Evolutionary conservation across 2,888 invertebrate genomes (phyloP).

Genomic region (Seladonia tumulorum): DNA sequence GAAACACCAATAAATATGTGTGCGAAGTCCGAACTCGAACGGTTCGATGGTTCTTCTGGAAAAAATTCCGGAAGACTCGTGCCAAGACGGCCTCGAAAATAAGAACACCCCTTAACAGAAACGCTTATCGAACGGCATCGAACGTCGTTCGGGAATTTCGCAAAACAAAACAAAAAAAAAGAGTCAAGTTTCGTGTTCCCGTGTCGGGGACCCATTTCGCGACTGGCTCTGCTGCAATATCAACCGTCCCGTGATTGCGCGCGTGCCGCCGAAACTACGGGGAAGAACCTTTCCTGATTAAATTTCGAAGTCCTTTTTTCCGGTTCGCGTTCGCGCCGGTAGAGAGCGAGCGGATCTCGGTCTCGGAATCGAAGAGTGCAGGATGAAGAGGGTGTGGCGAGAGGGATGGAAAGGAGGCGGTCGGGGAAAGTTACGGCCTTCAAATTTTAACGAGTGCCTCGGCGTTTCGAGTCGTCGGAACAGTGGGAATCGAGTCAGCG

Average conservation of each 20-base stretch:
- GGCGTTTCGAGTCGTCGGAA: constrained; percentile 20
- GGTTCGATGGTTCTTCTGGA: not conserved
- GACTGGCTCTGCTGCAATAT: not conserved
- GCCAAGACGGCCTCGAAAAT: not conserved
- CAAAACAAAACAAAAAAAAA: not conserved
- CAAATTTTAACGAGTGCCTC: constrained; percentile 54
- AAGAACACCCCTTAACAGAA: not conserved
- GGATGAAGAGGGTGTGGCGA: not conserved
- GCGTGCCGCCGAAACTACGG: not conserved
- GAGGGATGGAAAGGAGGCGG: not conserved
- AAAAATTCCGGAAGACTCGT: not conserved
- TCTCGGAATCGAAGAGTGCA: not conserved
- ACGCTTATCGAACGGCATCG: not conserved
- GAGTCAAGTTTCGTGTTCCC: not conserved
- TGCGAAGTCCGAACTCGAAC: not conserved
- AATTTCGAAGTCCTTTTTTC: constrained; percentile 6
- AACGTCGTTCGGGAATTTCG: not conserved
- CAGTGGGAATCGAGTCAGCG: constrained; percentile 33
- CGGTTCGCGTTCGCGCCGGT: constrained; percentile 7
- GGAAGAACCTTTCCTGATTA: constrained; percentile 2
- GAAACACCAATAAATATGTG: not conserved
- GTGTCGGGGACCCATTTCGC: not conserved
- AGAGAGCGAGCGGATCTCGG: constrained; percentile 4
- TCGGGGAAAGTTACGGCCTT: constrained; percentile 35
- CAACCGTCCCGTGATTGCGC: not conserved